Evolutionary conservation across 2,113 vertebrate genomes (phyloP).

Genomic region (Ophthalmolycus amberensis): DNA sequence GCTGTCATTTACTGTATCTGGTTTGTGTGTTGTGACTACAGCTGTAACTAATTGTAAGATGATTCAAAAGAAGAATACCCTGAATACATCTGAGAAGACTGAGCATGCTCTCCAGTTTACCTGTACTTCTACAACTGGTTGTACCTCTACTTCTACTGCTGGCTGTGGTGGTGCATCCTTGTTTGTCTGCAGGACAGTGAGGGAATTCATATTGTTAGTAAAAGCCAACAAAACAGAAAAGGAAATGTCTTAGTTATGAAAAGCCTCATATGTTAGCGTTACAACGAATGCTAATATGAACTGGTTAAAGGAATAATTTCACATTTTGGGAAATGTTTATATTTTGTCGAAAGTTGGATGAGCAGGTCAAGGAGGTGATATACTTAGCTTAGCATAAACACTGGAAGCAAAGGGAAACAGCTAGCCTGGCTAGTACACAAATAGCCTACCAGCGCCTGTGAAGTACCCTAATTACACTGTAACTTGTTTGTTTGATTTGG

Average conservation of each 20-base stretch:
- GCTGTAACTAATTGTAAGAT: not conserved
- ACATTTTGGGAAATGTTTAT: not conserved
- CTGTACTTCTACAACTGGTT: conserved; percentile 46
- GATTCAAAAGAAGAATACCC: not conserved
- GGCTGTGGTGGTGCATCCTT: conserved; percentile 23
- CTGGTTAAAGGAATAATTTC: not conserved
- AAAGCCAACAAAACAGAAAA: conserved; percentile 9
- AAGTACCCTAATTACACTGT: not conserved
- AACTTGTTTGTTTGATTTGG: not conserved
- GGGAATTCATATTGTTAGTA: conserved; percentile 31
- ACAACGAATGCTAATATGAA: not conserved
- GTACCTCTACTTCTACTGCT: conserved; percentile 27
- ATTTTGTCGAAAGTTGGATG: not conserved
- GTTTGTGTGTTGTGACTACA: not conserved
- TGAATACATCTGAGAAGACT: not conserved
- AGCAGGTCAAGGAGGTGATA: not conserved
- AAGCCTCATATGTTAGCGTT: conserved; percentile 23
- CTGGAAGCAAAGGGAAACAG: not conserved
- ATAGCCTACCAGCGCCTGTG: not conserved
- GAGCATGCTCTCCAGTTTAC: conserved; percentile 38
- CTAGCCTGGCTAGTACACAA: not conserved
- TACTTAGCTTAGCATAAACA: conserved; percentile 18
- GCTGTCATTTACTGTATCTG: not conserved
- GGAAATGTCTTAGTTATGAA: not conserved
- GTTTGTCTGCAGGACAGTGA: conserved; percentile 57